A percentile compares a stretch with the other conserved stretches of the same genome.
Evolutionary conservation across 2,113 vertebrate genomes (phyloP).

Genomic region (Trogon surrucura): DNA sequence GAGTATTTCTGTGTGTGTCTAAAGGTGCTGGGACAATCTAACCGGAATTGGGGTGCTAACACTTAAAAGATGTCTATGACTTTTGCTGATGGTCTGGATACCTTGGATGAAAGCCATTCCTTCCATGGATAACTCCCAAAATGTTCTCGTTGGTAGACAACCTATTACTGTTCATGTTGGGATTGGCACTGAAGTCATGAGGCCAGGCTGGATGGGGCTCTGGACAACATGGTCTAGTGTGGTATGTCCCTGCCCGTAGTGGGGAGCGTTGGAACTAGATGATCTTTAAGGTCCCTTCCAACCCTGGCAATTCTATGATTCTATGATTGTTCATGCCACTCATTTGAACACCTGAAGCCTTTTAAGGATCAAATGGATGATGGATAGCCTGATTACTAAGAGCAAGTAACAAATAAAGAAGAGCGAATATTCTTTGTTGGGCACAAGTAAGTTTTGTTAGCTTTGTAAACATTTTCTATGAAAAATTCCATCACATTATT

Average conservation of each 20-base stretch:
- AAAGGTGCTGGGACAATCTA: not conserved
- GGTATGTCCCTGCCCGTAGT: no score
- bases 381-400: not conserved
- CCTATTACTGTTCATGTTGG: not conserved
- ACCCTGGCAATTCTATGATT: no score
- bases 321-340: not conserved
- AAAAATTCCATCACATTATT: not conserved
- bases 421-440: not conserved
- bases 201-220: no score
- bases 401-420: not conserved
- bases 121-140: not conserved
- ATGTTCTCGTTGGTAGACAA: not conserved
- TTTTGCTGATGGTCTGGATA: not conserved
- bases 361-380: not conserved
- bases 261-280: no score
- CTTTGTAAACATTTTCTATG: not conserved
- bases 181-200: not conserved
- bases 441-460: not conserved
- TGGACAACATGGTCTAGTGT: no score
- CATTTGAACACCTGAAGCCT: not conserved
- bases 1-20: not conserved
- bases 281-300: no score
- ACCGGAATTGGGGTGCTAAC: not conserved
- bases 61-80: not conserved
- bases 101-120: not conserved